These are phyloP conservation scores for Lymantria monacha DNA, from an alignment of 2,888 invertebrate genomes.

Conservation along the genomic window DNA sequence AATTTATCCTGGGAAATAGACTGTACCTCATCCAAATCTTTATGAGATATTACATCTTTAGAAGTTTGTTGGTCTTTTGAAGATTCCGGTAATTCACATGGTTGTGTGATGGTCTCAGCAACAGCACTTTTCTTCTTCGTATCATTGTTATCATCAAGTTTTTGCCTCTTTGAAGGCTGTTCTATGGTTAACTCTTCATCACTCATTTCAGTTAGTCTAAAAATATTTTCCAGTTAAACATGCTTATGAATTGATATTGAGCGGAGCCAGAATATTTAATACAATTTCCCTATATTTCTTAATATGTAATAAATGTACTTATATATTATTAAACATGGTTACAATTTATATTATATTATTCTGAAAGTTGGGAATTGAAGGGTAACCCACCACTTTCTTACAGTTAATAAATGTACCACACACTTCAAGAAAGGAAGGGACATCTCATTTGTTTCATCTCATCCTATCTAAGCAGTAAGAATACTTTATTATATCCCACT, in stretches of 20 bases:
- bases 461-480: neutral
- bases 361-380: neutral
- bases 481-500: neutral
- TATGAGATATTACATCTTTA: neutral
- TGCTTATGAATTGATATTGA: conserved; percentile 8
- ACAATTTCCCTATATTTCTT: no score
- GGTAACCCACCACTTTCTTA: no score
- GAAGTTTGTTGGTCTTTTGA: neutral
- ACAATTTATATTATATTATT: neutral
- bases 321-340: no score
- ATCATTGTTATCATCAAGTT: conserved; percentile 24
- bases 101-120: neutral
- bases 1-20: conserved; percentile 38
- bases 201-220: conserved; percentile 43
- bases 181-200: conserved; percentile 22
- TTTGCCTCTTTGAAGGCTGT: conserved; percentile 48
- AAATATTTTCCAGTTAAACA: conserved; percentile 35
- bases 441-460: no score
- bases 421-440: no score
- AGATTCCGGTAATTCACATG: neutral
- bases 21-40: neutral
- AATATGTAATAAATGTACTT: no score
- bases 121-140: neutral
- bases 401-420: no score
- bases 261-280: conserved; percentile 9